phyloP scores from a whole-genome alignment of 1,140 invertebrate species.

The Scaptomyza montana region DNA sequence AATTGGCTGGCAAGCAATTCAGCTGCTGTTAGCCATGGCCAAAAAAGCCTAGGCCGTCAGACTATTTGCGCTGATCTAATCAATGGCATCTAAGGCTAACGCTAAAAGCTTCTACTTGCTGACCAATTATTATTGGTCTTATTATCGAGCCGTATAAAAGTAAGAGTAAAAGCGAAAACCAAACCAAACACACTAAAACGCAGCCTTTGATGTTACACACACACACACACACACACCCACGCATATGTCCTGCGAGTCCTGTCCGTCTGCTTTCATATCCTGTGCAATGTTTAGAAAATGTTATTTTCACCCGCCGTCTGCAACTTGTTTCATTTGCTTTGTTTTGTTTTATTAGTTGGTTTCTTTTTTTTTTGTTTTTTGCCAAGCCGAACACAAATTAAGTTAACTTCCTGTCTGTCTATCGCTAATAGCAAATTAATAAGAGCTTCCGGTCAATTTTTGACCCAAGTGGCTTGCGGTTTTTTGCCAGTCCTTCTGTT shows the following conservation, averaged over 20 bases:
- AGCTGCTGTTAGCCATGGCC: conserved; percentile 7
- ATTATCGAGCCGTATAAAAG: background rate
- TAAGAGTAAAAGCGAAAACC: conserved; percentile 16
- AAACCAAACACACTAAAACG: background rate
- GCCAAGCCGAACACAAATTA: conserved; percentile 74
- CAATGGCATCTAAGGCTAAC: conserved; percentile 64
- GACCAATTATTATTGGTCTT: background rate
- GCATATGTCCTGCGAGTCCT: conserved; percentile 38
- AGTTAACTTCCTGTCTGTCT: conserved; percentile 83
- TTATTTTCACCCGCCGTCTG: conserved; percentile 33
- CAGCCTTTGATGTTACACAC: conserved; percentile 63
- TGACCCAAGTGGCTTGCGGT: conserved; percentile 56
- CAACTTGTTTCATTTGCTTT: conserved; percentile 35
- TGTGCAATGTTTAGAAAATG: conserved; percentile 63
- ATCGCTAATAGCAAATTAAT: conserved; percentile 83
- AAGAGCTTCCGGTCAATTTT: conserved; percentile 79
- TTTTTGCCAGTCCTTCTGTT: conserved; percentile 20
- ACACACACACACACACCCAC: no score
- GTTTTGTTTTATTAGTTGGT: conserved; percentile 2
- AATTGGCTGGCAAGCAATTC: conserved; percentile 51
- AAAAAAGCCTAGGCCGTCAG: background rate
- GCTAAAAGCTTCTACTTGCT: conserved; percentile 56
- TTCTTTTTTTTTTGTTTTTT: conserved; percentile 42
- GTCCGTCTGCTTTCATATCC: conserved; percentile 47
- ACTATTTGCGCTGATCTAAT: conserved; percentile 60